Conservation (phyloP, 2,888 invertebrate species). For the Dynastes maya region DNA sequence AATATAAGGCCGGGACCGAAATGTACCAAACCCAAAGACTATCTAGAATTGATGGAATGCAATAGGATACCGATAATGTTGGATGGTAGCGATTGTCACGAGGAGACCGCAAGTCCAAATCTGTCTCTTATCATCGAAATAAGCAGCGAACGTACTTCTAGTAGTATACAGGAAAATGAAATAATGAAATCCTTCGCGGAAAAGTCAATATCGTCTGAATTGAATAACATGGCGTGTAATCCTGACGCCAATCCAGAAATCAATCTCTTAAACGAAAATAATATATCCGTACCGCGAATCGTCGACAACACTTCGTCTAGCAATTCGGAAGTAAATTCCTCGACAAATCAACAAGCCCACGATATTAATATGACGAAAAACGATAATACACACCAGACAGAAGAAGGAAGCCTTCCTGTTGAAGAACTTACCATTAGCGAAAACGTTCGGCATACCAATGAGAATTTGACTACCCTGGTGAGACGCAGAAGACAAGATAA, state of each 20-base stretch:
- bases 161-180: background rate
- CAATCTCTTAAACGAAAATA: background rate
- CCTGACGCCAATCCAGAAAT: background rate
- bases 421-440: background rate
- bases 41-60: background rate
- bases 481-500: background rate
- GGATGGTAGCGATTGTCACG: background rate
- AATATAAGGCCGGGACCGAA: slow-evolving; percentile 50
- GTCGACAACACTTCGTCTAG: background rate
- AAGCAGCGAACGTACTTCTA: background rate
- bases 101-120: background rate
- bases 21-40: slow-evolving; percentile 44
- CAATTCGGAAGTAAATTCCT: background rate
- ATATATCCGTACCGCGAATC: background rate
- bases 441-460: too few relatives aligned
- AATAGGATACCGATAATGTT: slow-evolving; percentile 29
- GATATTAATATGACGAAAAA: background rate
- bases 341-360: background rate
- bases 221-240: background rate
- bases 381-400: too few relatives aligned
- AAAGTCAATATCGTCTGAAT: background rate
- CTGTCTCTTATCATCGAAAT: slow-evolving; percentile 13
- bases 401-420: background rate
- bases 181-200: background rate
- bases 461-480: slow-evolving; percentile 2